Conservation (phyloP, 2,113 vertebrate genomes). For the Cardinalis cardinalis region DNA sequence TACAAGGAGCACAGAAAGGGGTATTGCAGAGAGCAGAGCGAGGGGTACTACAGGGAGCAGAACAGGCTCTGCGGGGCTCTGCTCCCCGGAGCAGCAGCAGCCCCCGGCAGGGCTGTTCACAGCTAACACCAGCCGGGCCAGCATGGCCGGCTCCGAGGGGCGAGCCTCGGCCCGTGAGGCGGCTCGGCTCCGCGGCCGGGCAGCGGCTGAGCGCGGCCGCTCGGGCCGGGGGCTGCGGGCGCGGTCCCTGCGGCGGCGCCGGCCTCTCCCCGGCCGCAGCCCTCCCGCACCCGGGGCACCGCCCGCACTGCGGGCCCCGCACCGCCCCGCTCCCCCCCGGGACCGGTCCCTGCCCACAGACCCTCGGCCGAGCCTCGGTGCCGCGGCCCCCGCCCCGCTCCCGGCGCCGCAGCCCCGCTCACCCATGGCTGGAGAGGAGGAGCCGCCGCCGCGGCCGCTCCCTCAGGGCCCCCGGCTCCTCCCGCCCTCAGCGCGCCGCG, state of each 20-base stretch:
- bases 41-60: rapidly evolving
- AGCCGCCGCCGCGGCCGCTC: background rate
- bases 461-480: background rate
- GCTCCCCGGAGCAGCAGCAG: background rate
- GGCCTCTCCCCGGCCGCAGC: background rate
- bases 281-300: background rate
- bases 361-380: background rate
- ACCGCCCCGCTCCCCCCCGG: background rate
- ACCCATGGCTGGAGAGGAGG: background rate
- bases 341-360: too few species aligned
- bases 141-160: background rate
- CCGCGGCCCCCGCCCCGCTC: background rate
- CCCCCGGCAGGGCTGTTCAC: rapidly evolving
- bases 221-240: background rate
- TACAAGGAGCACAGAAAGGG: too few species aligned
- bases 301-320: background rate
- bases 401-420: background rate
- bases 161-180: background rate
- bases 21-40: rapidly evolving
- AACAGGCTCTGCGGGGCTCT: background rate
- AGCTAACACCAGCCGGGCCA: rapidly evolving
- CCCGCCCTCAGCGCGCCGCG: background rate
- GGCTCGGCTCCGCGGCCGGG: rapidly evolving
- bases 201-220: background rate
- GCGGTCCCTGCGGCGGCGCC: background rate